Evolutionary conservation across 1,140 invertebrate genomes (phyloP).

Genomic region (Sarcophaga peregrina): DNA sequence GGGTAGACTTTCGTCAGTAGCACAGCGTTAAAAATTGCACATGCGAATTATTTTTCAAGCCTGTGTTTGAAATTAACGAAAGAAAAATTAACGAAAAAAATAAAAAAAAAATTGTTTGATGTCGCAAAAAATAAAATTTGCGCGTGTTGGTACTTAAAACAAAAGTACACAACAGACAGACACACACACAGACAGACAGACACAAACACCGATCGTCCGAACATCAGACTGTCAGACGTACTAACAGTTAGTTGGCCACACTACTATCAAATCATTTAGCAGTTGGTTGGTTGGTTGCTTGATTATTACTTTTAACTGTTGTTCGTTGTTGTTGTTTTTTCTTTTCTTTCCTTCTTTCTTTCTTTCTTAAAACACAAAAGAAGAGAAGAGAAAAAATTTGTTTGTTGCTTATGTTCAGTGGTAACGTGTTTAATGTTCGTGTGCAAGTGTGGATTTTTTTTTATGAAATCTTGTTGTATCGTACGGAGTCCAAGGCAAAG

Average conservation of each 20-base stretch:
- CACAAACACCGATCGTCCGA: too few relatives aligned
- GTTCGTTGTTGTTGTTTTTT: neutral
- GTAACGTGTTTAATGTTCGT: too few relatives aligned
- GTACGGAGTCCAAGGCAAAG: too few relatives aligned
- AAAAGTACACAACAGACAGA: neutral
- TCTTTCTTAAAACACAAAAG: neutral
- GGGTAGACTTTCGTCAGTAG: neutral
- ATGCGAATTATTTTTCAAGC: constrained; percentile 2
- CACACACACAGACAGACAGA: neutral
- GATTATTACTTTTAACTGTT: neutral
- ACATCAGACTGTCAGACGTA: too few relatives aligned
- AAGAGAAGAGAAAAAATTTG: neutral
- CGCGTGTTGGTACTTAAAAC: constrained; percentile 26
- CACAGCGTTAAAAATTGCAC: neutral
- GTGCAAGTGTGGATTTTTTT: too few relatives aligned
- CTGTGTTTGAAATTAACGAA: neutral
- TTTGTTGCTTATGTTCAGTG: too few relatives aligned
- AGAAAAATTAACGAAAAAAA: neutral
- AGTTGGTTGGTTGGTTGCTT: too few relatives aligned
- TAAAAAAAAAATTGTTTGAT: neutral
- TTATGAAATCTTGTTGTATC: too few relatives aligned
- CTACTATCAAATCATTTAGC: too few relatives aligned
- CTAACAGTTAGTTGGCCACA: too few relatives aligned
- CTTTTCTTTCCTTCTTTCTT: neutral
- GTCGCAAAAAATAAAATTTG: neutral